Base-by-base conservation (phyloP, 2,797 vertebrate genomes). In the Holocentrus rufus region DNA sequence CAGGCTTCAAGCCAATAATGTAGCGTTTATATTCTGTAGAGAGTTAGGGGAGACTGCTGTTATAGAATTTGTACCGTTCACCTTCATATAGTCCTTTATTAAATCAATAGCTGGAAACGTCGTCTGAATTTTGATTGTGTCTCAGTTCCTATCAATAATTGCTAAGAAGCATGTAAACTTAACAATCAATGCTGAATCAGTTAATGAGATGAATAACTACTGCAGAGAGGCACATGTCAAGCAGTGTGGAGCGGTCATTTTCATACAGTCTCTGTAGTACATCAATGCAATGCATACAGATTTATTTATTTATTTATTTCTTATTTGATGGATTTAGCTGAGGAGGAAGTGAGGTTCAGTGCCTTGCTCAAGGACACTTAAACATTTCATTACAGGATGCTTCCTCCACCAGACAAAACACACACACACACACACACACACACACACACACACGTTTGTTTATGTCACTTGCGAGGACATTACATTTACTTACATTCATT, bases 1-100 rank as follows among this genome's bases (percentile, higher is more conserved):
- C 87, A 83, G 84, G 82, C 79, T 78, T 87, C 83, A 87, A 30
- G 76, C 55, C 69, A 73, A 77, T 81, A 79, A 79, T 79, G 82
- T 4, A 71, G 77, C 23, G 13, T 83, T 86, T 47, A 70, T 63
- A 62, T 34, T 75, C 71, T 75, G 65, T 80, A 65, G 69, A 44
- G 39, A 42, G 39, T 42, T 42, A 1, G 39, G 31, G 64, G 77
- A 59, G 65, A 72, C 11, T 6, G 69, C 49, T 72, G 79, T 73
- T 72, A 79, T 7, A 67, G 74, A 83, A 84, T 85, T 69, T 59
- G 69, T 46, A 47, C 57, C 7, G 36, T 63, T 87, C 87, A 82
- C 86, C 83, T 83, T 90, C 78, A 77, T 53, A 62, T 27, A 63
- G 68, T 71, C 64, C 61, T 76, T 74, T 87, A 80, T 87, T 53